These are phyloP conservation scores for Melinaea menophilus DNA, from an alignment of 2,888 invertebrate species.

Conservation along the genomic window DNA sequence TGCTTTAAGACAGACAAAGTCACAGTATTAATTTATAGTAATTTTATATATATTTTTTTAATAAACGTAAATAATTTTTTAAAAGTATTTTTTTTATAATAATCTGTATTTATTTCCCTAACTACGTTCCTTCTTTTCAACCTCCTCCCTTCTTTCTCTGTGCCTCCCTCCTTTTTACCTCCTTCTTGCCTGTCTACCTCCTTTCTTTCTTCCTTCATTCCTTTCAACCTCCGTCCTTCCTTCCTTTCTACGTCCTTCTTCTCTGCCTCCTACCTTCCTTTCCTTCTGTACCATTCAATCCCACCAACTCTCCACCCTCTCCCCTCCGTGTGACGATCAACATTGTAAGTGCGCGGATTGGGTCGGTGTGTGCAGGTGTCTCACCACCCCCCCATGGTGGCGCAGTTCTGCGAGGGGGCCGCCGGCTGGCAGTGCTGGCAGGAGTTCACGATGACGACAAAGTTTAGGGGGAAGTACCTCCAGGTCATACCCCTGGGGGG, in stretches of 20 bases:
- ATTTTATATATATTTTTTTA: not conserved
- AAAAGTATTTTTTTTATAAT: not conserved
- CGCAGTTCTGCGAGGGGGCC: constrained; percentile 94
- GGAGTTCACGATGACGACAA: constrained; percentile 99
- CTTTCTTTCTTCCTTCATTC: too few relatives aligned
- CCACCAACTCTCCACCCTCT: constrained; percentile 38
- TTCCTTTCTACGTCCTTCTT: too few relatives aligned
- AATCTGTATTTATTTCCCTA: not conserved
- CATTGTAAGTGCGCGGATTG: constrained; percentile 13
- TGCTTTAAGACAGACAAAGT: too few relatives aligned
- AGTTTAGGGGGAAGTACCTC: constrained; percentile 99
- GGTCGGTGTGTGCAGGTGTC: constrained; percentile 79
- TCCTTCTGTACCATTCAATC: constrained; percentile 21
- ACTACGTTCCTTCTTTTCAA: not conserved
- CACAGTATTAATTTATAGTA: too few relatives aligned
- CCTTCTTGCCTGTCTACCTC: too few relatives aligned
- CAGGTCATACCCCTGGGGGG: constrained; percentile 89
- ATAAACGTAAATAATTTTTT: not conserved
- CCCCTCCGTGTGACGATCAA: constrained; percentile 10
- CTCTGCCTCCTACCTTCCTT: constrained; percentile 20
- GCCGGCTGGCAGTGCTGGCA: constrained; percentile 96
- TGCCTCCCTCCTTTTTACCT: too few relatives aligned
- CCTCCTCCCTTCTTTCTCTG: constrained; percentile 14
- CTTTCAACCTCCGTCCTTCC: too few relatives aligned
- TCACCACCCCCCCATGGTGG: constrained; percentile 99